Percentiles rank a stretch among this genome's conserved stretches.
Evolutionary conservation across 2,113 vertebrate species (phyloP).

Genomic region (Callipepla squamata): DNA sequence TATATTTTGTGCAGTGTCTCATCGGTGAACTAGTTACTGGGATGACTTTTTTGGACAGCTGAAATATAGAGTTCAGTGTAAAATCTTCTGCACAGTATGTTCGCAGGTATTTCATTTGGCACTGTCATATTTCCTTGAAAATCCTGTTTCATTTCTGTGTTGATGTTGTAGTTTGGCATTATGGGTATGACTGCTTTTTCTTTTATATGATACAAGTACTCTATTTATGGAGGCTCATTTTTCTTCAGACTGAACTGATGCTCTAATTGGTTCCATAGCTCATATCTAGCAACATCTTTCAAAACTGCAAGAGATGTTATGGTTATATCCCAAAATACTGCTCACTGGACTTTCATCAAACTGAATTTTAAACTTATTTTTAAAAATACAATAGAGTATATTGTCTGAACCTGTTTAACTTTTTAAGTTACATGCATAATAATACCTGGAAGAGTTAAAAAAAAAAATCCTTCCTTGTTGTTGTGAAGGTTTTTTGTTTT

Average conservation of each 20-base stretch:
- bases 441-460: neutral
- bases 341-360: neutral
- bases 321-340: neutral
- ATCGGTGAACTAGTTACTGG: neutral
- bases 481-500: neutral
- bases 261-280: conserved; percentile 66
- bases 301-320: conserved; percentile 1
- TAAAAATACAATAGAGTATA: neutral
- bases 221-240: conserved; percentile 49
- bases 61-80: neutral
- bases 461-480: neutral
- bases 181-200: conserved; percentile 4
- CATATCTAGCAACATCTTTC: conserved; percentile 30
- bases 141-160: neutral
- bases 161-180: conserved; percentile 25
- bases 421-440: neutral
- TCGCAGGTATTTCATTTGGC: conserved; percentile 1
- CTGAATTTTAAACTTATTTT: neutral
- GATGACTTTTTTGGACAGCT: neutral
- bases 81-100: neutral
- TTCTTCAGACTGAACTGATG: conserved; percentile 11
- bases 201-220: neutral
- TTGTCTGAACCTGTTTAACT: neutral
- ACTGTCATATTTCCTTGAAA: conserved; percentile 16
- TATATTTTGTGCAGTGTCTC: neutral